Base-by-base conservation (phyloP, 1,140 invertebrate species). In the Bilobella aurantiaca region DNA sequence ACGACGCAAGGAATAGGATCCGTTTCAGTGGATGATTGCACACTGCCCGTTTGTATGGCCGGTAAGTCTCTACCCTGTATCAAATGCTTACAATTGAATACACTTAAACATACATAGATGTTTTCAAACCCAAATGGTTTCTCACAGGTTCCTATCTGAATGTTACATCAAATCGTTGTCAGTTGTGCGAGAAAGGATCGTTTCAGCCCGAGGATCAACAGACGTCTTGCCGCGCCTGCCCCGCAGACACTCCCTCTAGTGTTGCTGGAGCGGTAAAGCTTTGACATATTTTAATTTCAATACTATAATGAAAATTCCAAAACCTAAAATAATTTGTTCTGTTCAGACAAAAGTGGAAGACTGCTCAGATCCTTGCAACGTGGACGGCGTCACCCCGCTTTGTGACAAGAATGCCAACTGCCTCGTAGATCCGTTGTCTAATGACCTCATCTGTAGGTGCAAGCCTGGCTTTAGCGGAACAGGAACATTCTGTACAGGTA, bases 151-250 rank as follows among this genome's bases (percentile, higher is more conserved):
- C 87, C 14, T 94, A 89, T 76, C 81, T 96, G 59, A 92, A 95
- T 76, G 85, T 84, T 2, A 89, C 86, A 0, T 79, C 86, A 12
- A 93, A 93, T 75, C 85, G 86, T 66, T 98, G 96, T 76, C 79
- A 88, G 27, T 81, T 86, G 46, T 99, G 96, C 76, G 89, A 91
- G 57, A 89, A 92, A 74, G 93, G 93, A 66, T 93, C 85, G 57
- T 98, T 95, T 76, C 95, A 98, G 76, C 85, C 93, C 3, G 87
- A 94, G 73, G 83, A 87, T 0, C 91, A 95, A 74, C 92, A 96
- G 74, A 90, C 87, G 0, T 82, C 82, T 27, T 98, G 94, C 76
- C 83, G 93, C 58, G 82, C 86, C 23, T 98, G 94, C 75, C 91
- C 92, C 37, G 85, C 89, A 1, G 94, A 96, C 75, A 95, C 92